Conservation (phyloP, 2,113 vertebrate genomes). For the Plestiodon gilberti region DNA sequence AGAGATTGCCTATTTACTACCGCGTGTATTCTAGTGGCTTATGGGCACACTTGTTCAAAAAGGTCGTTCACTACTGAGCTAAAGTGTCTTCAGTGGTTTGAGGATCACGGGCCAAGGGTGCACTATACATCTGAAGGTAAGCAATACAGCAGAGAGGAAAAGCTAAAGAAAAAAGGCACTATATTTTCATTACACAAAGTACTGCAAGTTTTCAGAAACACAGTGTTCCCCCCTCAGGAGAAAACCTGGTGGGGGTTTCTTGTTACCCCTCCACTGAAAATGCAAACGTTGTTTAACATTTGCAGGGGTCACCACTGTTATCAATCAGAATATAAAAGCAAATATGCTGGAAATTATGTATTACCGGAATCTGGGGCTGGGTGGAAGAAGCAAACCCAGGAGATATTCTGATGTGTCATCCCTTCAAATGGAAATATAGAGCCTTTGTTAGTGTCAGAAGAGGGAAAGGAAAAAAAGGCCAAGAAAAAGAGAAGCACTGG, state of each 20-base stretch:
- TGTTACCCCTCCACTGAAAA: not conserved
- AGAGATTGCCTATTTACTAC: not conserved
- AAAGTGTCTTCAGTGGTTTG: not conserved
- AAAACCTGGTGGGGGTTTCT: not conserved
- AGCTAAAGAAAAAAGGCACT: slow-evolving; percentile 52
- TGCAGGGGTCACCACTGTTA: slow-evolving; percentile 31
- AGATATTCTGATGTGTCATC: slow-evolving; percentile 59
- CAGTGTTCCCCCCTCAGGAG: not conserved
- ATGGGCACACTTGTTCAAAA: not conserved
- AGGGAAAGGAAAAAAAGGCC: slow-evolving; percentile 57
- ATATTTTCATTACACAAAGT: slow-evolving; percentile 66
- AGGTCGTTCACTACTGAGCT: not conserved
- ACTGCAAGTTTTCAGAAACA: slow-evolving; percentile 52
- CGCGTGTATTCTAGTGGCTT: not conserved
- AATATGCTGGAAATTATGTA: slow-evolving; percentile 24
- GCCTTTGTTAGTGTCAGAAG: slow-evolving; percentile 54
- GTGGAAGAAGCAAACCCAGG: slow-evolving; percentile 19
- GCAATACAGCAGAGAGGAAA: slow-evolving; percentile 57
- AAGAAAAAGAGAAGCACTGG: slow-evolving; percentile 65
- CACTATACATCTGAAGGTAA: slow-evolving; percentile 64
- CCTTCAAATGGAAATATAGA: slow-evolving; percentile 60
- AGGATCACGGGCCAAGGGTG: slow-evolving; percentile 28
- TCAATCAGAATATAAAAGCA: slow-evolving; percentile 21
- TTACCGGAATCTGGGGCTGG: not conserved
- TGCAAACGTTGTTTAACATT: no score